Evolutionary conservation across 2,113 vertebrate genomes (phyloP).

Genomic region (Heterotilapia buettikoferi): DNA sequence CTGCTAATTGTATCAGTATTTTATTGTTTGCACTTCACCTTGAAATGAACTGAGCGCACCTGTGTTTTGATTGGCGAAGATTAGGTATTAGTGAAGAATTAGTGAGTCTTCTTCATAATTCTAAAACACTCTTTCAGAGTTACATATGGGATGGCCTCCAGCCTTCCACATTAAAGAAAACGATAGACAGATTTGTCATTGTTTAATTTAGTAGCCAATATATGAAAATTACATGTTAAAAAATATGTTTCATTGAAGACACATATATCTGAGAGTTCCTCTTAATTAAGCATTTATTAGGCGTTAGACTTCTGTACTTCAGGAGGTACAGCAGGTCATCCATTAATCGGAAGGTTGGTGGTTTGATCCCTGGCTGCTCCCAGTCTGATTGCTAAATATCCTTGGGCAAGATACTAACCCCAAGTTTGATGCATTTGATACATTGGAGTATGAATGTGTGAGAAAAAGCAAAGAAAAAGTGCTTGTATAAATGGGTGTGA

Average conservation of each 20-base stretch:
- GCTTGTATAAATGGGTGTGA: not conserved
- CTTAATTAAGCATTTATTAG: not conserved
- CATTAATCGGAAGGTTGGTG: not conserved
- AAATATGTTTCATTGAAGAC: not conserved
- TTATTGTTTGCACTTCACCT: not conserved
- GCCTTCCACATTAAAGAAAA: not conserved
- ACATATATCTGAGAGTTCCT: not conserved
- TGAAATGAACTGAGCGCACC: not conserved
- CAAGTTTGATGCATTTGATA: not conserved
- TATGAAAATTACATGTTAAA: not conserved
- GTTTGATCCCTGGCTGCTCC: not conserved
- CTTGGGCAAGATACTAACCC: not conserved
- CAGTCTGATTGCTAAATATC: not conserved
- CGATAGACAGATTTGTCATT: not conserved
- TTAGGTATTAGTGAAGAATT: not conserved
- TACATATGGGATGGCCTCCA: not conserved
- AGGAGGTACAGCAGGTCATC: not conserved
- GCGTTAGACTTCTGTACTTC: not conserved
- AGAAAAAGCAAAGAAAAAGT: not conserved
- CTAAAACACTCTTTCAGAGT: not conserved
- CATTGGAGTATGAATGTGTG: not conserved
- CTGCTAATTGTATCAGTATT: not conserved
- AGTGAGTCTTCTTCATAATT: not conserved
- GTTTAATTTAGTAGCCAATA: not conserved
- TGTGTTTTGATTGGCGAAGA: accelerated